Evolutionary conservation across 2,797 vertebrate genomes (phyloP).

Genomic region (Pelochelys cantorii): DNA sequence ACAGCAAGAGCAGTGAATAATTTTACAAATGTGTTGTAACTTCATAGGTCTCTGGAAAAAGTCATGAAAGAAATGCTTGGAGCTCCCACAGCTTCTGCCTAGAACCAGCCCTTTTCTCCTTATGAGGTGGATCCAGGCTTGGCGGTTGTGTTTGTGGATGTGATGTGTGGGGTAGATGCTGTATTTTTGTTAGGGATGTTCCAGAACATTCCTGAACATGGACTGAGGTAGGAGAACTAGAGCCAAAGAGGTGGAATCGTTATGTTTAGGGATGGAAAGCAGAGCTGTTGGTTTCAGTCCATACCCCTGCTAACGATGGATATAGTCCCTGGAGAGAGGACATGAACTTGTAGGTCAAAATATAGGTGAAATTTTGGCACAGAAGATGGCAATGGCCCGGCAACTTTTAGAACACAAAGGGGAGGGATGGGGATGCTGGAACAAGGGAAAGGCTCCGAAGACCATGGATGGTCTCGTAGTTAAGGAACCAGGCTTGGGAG

Average conservation of each 20-base stretch:
- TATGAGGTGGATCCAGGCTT: not conserved
- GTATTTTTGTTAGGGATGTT: not conserved
- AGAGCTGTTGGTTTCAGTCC: not conserved
- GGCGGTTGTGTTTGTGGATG: not conserved
- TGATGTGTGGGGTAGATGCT: not conserved
- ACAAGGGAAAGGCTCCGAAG: not conserved
- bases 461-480: not conserved
- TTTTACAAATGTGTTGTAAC: rapidly evolving
- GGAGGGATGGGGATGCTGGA: not conserved
- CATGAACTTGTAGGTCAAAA: not conserved
- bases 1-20: rapidly evolving
- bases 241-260: not conserved
- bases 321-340: not conserved
- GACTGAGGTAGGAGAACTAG: not conserved
- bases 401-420: not conserved
- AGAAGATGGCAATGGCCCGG: not conserved
- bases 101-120: not conserved
- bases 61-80: rapidly evolving
- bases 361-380: not conserved
- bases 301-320: not conserved
- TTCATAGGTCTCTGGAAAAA: not conserved
- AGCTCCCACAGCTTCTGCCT: not conserved
- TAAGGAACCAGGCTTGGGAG: not conserved
- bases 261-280: not conserved
- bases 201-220: not conserved